Evolutionary conservation across 2,797 vertebrate genomes (phyloP), one percentile per base, ranked within the genome.

Genomic region (Gallinago stenura): DNA sequence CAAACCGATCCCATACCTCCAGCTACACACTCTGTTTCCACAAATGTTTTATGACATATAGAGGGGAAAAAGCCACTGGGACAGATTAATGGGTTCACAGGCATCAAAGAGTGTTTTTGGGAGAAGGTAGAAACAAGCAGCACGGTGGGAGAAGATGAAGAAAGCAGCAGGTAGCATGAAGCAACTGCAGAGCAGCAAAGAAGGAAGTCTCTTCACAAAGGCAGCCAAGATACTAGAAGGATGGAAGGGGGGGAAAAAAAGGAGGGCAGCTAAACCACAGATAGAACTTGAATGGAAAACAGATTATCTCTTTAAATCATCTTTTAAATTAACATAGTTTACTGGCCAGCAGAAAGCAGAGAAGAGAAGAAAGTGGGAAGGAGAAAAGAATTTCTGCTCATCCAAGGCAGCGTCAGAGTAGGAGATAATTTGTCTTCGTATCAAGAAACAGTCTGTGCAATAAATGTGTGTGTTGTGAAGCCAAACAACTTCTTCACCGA

Each of bases 81-180:
- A 48, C 6, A 64, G 60, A 68, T 87, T 35, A 65, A 60, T 54
- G 62, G 69, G 60, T 82, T 90, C 62, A 30, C 15, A 48, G 69
- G 13, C 56, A 91, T 92, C 70, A 22, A 93, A 83, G 88, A 56
- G 25, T 19, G 56, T 48, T 82, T 69, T 72, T 54, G 53, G 80
- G 35, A 75, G 58, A 60, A 81, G 89, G 71, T 2, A 77, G 87
- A 72, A 95, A 48, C 43, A n/a, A 26, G 65, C 68, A 89, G 82
- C 65, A 18, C 12, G 2, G 87, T 45, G n/a, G 86, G 51, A 87
- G 84, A 83, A 95, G 95, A 96, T 92, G 93, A 77, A 95, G 89
- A 94, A 95, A 96, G 95, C 92, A 95, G 94, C 92, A 96, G 89
- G 96, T 92, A 93, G 53, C 82, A 51, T 39, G 64, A 86, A 93